Percentiles rank a stretch among this genome's conserved stretches.
Evolutionary conservation across 1,140 invertebrate genomes (phyloP).

Genomic region (Harpegnathos saltator): DNA sequence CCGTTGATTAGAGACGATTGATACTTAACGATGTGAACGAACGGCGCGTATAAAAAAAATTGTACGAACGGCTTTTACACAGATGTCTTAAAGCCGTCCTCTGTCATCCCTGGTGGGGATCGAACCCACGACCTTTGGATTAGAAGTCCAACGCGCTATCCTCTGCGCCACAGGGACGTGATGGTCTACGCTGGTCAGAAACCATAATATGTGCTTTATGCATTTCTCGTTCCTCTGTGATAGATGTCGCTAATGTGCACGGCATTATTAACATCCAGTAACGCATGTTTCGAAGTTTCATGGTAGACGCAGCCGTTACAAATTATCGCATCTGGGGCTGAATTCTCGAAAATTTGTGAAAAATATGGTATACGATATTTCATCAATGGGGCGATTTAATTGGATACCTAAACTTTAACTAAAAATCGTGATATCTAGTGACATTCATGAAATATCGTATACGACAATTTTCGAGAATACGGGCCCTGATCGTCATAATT

Average conservation of each 20-base stretch:
- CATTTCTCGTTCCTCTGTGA: background rate
- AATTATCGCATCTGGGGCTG: too few species aligned
- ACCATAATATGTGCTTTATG: slow-evolving; percentile 4
- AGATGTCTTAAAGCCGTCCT: background rate
- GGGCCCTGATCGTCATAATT: too few species aligned
- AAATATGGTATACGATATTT: too few species aligned
- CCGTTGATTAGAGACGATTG: background rate
- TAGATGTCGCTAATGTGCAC: slow-evolving; percentile 48
- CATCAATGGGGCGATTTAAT: too few species aligned
- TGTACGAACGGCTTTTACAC: slow-evolving; percentile 1
- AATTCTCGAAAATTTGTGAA: too few species aligned
- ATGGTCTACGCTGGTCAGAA: background rate
- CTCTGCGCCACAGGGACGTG: slow-evolving; percentile 88
- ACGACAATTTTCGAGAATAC: too few species aligned
- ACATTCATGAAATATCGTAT: too few species aligned
- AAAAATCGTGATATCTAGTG: too few species aligned
- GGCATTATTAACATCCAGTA: slow-evolving; percentile 8
- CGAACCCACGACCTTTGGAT: slow-evolving; percentile 90
- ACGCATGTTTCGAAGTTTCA: background rate
- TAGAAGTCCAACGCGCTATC: slow-evolving; percentile 90
- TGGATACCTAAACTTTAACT: too few species aligned
- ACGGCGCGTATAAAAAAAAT: slow-evolving; percentile 1
- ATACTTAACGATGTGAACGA: background rate
- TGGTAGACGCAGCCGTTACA: background rate
- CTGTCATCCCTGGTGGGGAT: slow-evolving; percentile 88